Evolutionary conservation across 2,113 vertebrate species (phyloP).

Genomic region (Hirundichthys speculiger): DNA sequence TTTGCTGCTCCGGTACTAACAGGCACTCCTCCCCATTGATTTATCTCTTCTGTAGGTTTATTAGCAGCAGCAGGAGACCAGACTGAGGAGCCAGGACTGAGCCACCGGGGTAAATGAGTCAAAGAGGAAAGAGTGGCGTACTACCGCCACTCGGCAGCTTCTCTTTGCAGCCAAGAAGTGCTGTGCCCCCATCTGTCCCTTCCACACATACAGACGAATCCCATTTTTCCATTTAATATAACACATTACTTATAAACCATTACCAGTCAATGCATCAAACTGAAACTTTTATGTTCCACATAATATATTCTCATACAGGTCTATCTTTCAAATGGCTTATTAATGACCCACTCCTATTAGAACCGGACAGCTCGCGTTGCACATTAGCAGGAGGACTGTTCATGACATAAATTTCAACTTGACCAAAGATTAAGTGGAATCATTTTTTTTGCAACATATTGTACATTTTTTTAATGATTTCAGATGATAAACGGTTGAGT

Average conservation of each 20-base stretch:
- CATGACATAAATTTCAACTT: too few relatives aligned
- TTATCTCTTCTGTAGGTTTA: conserved; percentile 99
- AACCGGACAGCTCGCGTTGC: not conserved
- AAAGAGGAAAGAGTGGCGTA: conserved; percentile 83
- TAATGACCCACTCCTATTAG: not conserved
- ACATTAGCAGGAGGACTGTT: too few relatives aligned
- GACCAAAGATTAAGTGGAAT: too few relatives aligned
- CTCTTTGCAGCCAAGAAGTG: conserved; percentile 77
- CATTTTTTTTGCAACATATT: too few relatives aligned
- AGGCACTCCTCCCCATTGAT: conserved; percentile 98
- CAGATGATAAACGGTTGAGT: too few relatives aligned
- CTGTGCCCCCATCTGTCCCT: conserved; percentile 72
- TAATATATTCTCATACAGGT: not conserved
- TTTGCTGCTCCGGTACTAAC: conserved; percentile 92
- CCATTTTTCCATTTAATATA: conserved; percentile 41
- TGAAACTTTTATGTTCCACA: not conserved
- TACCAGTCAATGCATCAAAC: not conserved
- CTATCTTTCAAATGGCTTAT: not conserved
- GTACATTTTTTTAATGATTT: too few relatives aligned
- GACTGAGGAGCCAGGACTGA: conserved; percentile 96
- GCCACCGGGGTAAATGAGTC: conserved; percentile 98
- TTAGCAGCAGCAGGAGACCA: conserved; percentile 95
- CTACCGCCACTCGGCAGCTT: conserved; percentile 90
- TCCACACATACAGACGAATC: conserved; percentile 56
- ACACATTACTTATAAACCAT: conserved; percentile 6